Conservation (phyloP, 2,113 vertebrate genomes). For the Taurulus bubalis region DNA sequence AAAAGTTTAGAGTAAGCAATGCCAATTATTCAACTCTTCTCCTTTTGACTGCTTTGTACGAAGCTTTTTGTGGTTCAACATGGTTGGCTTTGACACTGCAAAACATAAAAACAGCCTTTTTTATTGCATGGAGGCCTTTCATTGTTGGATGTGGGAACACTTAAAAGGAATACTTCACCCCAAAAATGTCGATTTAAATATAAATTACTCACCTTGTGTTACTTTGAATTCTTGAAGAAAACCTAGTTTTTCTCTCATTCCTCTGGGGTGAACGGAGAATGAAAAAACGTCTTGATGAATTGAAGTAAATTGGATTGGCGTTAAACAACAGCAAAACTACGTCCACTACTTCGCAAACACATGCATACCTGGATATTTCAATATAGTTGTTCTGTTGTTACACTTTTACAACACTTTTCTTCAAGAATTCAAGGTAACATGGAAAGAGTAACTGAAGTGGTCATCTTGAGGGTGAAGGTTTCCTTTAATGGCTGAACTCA, state of each 20-base stretch:
- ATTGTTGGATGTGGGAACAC: background rate
- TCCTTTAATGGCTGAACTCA: background rate
- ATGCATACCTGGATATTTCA: background rate
- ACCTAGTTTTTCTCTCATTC: background rate
- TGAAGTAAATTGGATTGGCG: background rate
- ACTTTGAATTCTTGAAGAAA: background rate
- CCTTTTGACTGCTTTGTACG: background rate
- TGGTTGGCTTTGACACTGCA: background rate
- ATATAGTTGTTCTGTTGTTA: background rate
- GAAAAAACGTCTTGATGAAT: background rate
- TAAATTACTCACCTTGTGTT: background rate
- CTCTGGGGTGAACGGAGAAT: background rate
- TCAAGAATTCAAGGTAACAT: background rate
- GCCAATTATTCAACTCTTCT: background rate
- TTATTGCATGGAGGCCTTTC: background rate
- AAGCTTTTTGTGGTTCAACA: background rate
- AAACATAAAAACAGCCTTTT: constrained; percentile 2
- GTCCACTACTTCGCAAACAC: background rate
- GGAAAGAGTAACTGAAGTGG: background rate
- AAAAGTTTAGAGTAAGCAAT: constrained; percentile 11
- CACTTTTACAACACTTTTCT: background rate
- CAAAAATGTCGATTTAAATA: background rate
- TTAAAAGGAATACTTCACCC: no score
- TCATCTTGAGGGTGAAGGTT: background rate
- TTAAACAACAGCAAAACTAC: background rate